Evolutionary conservation across 2,797 vertebrate genomes (phyloP).

Genomic region (Onychomys torridus): DNA sequence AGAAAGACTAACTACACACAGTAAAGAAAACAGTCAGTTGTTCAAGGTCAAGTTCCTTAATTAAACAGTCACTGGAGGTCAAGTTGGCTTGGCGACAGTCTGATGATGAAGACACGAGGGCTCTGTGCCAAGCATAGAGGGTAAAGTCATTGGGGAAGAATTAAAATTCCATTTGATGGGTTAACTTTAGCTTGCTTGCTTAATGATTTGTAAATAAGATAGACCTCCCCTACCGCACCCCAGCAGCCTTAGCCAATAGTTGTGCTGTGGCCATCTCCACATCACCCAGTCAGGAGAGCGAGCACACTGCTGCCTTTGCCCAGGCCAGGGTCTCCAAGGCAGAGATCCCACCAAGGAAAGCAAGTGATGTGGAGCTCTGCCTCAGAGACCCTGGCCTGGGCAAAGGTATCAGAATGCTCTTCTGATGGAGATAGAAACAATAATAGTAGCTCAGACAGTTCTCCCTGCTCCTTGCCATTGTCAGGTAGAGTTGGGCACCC

Average conservation of each 20-base stretch:
- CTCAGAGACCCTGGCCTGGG: background rate
- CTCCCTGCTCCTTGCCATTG: background rate
- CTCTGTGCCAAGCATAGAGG: background rate
- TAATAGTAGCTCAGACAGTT: background rate
- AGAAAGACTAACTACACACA: background rate
- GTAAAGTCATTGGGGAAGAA: background rate
- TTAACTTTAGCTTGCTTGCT: conserved; percentile 3
- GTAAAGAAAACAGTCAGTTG: background rate
- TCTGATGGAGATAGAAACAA: background rate
- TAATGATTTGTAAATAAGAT: background rate
- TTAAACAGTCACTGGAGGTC: background rate
- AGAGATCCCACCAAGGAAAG: too few species aligned
- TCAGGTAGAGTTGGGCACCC: background rate
- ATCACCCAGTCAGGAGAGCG: background rate
- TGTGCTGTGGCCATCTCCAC: background rate
- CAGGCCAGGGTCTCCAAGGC: background rate
- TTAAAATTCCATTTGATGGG: background rate
- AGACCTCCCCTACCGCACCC: background rate
- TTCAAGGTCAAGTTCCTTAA: background rate
- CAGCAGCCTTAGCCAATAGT: background rate
- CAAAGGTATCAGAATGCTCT: background rate
- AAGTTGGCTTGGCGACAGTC: background rate
- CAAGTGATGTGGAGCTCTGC: background rate
- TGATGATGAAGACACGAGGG: background rate
- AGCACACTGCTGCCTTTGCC: background rate